Evolutionary conservation across 2,888 invertebrate species (phyloP), one percentile per base, ranked within the genome.

Genomic region (Metopia argyrocephala): DNA sequence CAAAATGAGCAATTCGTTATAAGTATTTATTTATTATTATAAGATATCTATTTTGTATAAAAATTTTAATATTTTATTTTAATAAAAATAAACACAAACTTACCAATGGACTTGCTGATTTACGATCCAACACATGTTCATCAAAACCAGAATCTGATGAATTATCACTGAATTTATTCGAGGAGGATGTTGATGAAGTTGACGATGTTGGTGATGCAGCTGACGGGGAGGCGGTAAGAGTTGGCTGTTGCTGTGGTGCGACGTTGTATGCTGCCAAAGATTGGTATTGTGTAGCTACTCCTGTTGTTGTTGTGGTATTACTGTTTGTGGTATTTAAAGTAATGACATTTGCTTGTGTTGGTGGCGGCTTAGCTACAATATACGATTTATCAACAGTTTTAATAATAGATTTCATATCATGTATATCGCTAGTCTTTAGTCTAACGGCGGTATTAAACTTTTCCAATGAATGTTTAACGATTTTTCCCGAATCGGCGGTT

Each of bases 101-200:
- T 82, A 90, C 88, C 85, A 87, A 82, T 68, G 89, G 88, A 85
- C 89, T 90, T 12, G 86, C 87, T 9, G 90, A 89, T 82, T 90
- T 90, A 31, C 88, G 87, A 28, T 90, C 90, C 23, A 54, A 62
- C 31, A 89, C 84, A 83, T 90, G 89, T 85, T 94, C 94, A 86
- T 94, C 94, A 85, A 94, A 94, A 5, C 94, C 94, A 0, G 94
- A 94, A 88, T 94, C 94, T 0, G 94, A 94, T 38, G 94, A 94
- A 85, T 93, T 94, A 85, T 94, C 94, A 88, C 93, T 93, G 73
- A 90, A 91, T 84, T 90, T 90, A 38, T n/a, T n/a, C 46, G 87
- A 88, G 18, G 89, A 87, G 73, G 86, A 85, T 64, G 89, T 86
- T 5, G 89, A 86, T 0, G 86, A 86, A 4, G 85, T 83, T 0